Evolutionary conservation across 2,888 invertebrate genomes (phyloP), one percentile per base, ranked within the genome.

Genomic region (Coleophora flavipennella): DNA sequence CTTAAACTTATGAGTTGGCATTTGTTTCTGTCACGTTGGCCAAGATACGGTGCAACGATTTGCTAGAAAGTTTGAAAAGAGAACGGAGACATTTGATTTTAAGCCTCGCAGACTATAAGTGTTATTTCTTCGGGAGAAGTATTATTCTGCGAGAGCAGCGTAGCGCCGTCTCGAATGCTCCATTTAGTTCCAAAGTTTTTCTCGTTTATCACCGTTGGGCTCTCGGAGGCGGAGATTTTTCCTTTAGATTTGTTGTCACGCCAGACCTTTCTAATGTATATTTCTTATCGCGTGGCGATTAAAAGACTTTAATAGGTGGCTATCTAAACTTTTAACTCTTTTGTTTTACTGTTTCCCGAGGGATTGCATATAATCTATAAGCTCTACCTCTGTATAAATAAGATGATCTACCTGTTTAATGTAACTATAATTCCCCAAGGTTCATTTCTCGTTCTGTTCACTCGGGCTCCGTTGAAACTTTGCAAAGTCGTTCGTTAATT

Each of bases 161-260:
- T 70, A 70, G 74, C 75, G 71, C 67, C 83, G 79, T 77, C 77
- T 80, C 80, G 79, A 84, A 81, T 80, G 80, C 83, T 81, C 84
- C 84, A 83, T 84, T 84, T 81, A 84, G 83, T 81, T 81, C 74
- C 80, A 80, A 84, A 84, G 83, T 83, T 84, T 84, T 84, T 84
- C 84, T 81, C 84, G 84, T 84, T 84, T 84, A 84, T 84, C 84
- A 81, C 81, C 81, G 83, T 72, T 80, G 80, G 81, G 79, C 75
- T 79, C 80, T 78, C 79, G 70, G 75, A 78, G 77, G 74, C 79
- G 79, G 83, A 81, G 80, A 83, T 84, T 83, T 85, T 84, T 83
- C 83, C 81, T 79, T 78, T 81, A 85, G 83, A 84, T 85, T 85
- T 85, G 84, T 85, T 84, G 84, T 84, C 84, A 83, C 80, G 83